Conservation (phyloP, 2,113 vertebrate genomes). For the Syngnathoides biaculeatus region DNA sequence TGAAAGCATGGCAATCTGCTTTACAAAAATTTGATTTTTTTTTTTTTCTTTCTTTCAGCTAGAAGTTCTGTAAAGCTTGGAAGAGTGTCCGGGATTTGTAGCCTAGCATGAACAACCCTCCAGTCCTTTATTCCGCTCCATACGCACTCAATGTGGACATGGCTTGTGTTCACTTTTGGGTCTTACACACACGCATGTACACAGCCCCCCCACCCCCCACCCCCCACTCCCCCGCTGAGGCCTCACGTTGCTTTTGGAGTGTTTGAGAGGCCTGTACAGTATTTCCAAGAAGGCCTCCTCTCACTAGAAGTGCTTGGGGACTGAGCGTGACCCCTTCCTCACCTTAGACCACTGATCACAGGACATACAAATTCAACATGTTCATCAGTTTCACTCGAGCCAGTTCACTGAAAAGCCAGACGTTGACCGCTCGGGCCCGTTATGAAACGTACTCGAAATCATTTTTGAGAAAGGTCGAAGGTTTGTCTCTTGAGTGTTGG, state of each 20-base stretch:
- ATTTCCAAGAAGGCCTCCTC: conserved; percentile 49
- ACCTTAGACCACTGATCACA: conserved; percentile 5
- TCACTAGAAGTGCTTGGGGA: conserved; percentile 33
- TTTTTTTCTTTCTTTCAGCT: conserved; percentile 43
- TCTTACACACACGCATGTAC: conserved; percentile 18
- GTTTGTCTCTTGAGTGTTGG: conserved; percentile 32
- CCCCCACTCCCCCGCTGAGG: conserved; percentile 48
- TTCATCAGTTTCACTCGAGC: conserved; percentile 18
- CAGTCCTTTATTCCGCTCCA: background rate
- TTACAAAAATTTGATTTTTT: conserved; percentile 62
- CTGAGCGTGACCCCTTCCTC: conserved; percentile 18
- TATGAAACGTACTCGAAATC: background rate
- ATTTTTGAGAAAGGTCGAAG: background rate
- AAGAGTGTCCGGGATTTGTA: conserved; percentile 44
- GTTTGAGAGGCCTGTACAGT: conserved; percentile 48
- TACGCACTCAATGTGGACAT: conserved; percentile 14
- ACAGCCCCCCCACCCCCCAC: too few relatives aligned
- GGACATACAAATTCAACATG: conserved; percentile 21
- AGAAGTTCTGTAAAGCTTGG: conserved; percentile 10
- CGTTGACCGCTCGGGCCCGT: background rate
- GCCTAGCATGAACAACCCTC: conserved; percentile 19
- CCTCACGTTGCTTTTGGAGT: conserved; percentile 57
- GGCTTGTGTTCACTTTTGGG: conserved; percentile 19
- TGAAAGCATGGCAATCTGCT: conserved; percentile 62
- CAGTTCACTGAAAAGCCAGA: background rate